Evolutionary conservation across 37 sponge, comb jelly and placozoan species (phyloP).

Genomic region (Mnemiopsis leidyi): DNA sequence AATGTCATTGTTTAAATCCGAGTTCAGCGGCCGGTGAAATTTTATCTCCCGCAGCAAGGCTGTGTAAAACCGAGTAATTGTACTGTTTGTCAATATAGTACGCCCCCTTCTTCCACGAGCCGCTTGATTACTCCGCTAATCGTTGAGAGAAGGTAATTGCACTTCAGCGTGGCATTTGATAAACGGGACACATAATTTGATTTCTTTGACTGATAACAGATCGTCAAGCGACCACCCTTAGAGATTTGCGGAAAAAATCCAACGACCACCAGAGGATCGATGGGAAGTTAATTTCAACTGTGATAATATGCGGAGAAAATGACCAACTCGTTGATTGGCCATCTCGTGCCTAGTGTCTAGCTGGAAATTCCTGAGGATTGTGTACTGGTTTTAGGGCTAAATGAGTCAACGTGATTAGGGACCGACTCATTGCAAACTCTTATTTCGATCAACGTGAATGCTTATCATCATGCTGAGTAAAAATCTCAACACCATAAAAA

Average conservation of each 20-base stretch:
- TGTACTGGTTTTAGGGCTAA: not conserved
- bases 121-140: not conserved
- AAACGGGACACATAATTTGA: not conserved
- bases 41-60: not conserved
- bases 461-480: too few species aligned
- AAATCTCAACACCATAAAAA: too few species aligned
- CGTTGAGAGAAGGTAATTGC: not conserved
- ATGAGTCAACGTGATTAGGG: too few species aligned
- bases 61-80: not conserved
- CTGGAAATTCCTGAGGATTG: too few species aligned
- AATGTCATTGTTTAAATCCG: conserved; percentile 50
- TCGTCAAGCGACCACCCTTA: not conserved
- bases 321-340: not conserved
- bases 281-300: not conserved
- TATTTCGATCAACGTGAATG: too few species aligned
- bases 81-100: not conserved
- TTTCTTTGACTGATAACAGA: not conserved
- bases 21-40: not conserved
- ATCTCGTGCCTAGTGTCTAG: not conserved
- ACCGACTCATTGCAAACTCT: too few species aligned
- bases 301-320: not conserved
- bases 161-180: not conserved
- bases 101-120: not conserved
- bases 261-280: too few species aligned
- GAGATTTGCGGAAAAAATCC: not conserved